Percentiles rank a stretch among this genome's conserved stretches.
phyloP scores from a whole-genome alignment of 1,140 invertebrate genomes.

The Phthorimaea operculella region DNA sequence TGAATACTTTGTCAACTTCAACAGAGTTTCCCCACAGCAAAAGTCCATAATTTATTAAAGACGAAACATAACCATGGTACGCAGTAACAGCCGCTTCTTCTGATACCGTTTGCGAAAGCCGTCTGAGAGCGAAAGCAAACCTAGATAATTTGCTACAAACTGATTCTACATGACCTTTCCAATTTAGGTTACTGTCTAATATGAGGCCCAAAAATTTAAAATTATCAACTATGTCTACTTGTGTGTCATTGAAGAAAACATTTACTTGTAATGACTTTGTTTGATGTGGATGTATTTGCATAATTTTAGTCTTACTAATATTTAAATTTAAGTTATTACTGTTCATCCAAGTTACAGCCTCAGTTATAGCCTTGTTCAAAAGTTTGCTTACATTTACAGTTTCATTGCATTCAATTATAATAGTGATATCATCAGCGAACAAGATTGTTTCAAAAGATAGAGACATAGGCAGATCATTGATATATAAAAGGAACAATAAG shows the following conservation, averaged over 20 bases:
- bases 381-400: no score
- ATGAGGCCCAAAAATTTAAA: slow-evolving; percentile 1
- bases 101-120: background rate
- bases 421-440: no score
- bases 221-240: background rate
- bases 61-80: background rate
- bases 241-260: background rate
- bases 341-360: background rate
- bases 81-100: background rate
- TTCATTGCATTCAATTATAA: no score
- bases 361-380: no score
- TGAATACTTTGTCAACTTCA: background rate
- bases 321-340: slow-evolving; percentile 4
- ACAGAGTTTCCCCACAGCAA: background rate
- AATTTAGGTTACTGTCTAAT: background rate
- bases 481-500: no score
- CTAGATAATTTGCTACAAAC: slow-evolving; percentile 2
- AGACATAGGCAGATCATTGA: no score
- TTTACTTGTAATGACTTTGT: background rate
- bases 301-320: slow-evolving; percentile 5
- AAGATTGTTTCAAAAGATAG: no score
- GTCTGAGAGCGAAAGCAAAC: background rate
- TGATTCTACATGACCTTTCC: slow-evolving; percentile 2
- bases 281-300: background rate
- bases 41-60: background rate